phyloP scores from a whole-genome alignment of 2,113 vertebrate genomes.

The Meles meles region DNA sequence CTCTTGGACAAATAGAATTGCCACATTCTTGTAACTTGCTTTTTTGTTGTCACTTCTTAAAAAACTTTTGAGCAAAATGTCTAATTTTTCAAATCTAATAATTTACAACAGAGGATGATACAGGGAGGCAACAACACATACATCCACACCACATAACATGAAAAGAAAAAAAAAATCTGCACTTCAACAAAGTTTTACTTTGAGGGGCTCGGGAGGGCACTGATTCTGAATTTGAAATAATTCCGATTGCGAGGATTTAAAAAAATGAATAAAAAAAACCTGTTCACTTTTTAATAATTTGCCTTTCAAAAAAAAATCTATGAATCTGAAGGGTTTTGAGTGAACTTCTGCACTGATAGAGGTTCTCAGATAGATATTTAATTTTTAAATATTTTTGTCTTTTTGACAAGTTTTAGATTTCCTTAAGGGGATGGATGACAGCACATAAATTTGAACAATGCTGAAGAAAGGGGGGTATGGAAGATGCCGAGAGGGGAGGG shows the following conservation, averaged over 20 bases:
- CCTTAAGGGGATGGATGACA: conserved; percentile 90
- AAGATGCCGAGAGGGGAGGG: conserved; percentile 82
- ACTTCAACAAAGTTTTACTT: conserved; percentile 83
- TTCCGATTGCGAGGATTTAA: conserved; percentile 80
- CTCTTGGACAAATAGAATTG: conserved; percentile 94
- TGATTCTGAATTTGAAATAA: conserved; percentile 84
- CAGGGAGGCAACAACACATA: conserved; percentile 98
- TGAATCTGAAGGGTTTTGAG: conserved; percentile 64
- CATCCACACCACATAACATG: conserved; percentile 99
- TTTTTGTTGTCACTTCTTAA: conserved; percentile 84
- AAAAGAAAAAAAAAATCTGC: conserved; percentile 96
- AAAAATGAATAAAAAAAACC: conserved; percentile 78
- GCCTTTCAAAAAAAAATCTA: conserved; percentile 76
- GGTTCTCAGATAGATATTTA: conserved; percentile 86
- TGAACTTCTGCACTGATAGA: conserved; percentile 77
- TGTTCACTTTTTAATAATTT: conserved; percentile 79
- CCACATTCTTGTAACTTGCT: conserved; percentile 92
- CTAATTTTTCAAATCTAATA: conserved; percentile 83
- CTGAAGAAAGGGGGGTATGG: conserved; percentile 85
- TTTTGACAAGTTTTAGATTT: conserved; percentile 86
- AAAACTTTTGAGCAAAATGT: conserved; percentile 84
- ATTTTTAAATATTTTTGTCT: conserved; percentile 87
- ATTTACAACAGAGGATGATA: conserved; percentile 93
- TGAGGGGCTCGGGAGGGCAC: conserved; percentile 82
- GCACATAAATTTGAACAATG: conserved; percentile 91